Base-by-base conservation (phyloP, 92 coral and sea anemone species). In the Micromussa lordhowensis region DNA sequence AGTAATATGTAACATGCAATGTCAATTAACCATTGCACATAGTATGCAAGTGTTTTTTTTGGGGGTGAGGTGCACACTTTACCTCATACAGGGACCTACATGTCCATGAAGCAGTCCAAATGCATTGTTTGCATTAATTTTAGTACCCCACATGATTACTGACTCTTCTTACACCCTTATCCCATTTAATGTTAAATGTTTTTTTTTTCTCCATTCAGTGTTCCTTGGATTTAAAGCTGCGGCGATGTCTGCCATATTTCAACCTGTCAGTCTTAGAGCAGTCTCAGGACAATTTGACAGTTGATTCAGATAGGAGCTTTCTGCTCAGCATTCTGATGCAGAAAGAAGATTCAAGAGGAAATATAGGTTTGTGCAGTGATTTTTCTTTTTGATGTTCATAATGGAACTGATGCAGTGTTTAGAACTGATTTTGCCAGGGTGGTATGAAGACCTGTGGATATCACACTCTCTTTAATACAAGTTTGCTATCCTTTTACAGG, bases 211-310 rank as follows among this genome's bases (percentile, higher is more conserved):
- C 28, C 17, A 11, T 44, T 29, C 61, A 95, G 95, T 97, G 99
- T 85, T 92, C 99, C 19, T 89, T 97, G 30, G 99, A 96, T 75
- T 86, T 97, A 70, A 93, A 85, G 91, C 84, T 97, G 40, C 94
- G 90, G 75, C 92, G 99, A 54, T 97, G 99, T 88, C 77, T 97
- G 40, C 98, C 99, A 0, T 97, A 97, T 82, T 92, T 87, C 76
- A 97, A 97, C 91, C 79, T 95, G 34, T 79, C 97, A 15, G 86
- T 89, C 72, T 85, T 97, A 22, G 95, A 96, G 61, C 76, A 90
- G 59, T 68, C 78, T 34, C 85, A 88, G 35, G 83, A 90, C 55
- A 93, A 95, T 80, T 74, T 77, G n/a, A 89, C 98, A 49, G 89
- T 84, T 82, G 92, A 89, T 68, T 84, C 93, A 57, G 98, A 96